phyloP scores from a whole-genome alignment of 2,888 invertebrate genomes.

The Ormyrus thymus region DNA sequence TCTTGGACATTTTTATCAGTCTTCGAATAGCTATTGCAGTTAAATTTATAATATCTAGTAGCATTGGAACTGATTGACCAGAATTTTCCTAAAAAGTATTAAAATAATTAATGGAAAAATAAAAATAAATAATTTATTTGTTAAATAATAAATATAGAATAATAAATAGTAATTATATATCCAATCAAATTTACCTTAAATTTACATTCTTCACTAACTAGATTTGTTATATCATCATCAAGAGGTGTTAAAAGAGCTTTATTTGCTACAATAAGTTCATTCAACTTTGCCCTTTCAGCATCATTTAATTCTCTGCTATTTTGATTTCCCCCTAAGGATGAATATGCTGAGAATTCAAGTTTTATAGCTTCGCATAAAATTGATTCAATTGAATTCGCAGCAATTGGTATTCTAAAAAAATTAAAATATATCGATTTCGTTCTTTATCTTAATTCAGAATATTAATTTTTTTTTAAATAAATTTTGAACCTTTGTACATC shows the following conservation, averaged over 20 bases:
- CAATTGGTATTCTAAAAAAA: constrained; percentile 76
- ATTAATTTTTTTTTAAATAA: neutral
- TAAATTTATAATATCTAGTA: constrained; percentile 91
- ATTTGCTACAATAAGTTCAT: constrained; percentile 90
- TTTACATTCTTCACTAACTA: constrained; percentile 81
- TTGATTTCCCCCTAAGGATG: constrained; percentile 79
- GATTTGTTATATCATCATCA: constrained; percentile 85
- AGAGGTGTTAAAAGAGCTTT: constrained; percentile 89
- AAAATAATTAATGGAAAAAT: neutral
- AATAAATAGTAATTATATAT: constrained; percentile 4
- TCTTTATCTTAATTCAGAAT: neutral
- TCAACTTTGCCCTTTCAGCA: constrained; percentile 89
- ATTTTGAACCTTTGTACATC: constrained; percentile 80
- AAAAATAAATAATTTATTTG: neutral
- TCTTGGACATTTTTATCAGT: constrained; percentile 89
- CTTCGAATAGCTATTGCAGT: constrained; percentile 94
- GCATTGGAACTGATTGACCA: constrained; percentile 79
- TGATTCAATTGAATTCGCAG: constrained; percentile 86
- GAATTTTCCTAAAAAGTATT: constrained; percentile 65
- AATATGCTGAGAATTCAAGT: constrained; percentile 87
- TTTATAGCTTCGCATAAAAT: constrained; percentile 91
- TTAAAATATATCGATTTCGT: neutral
- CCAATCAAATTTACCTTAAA: constrained; percentile 75
- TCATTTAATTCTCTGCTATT: constrained; percentile 84
- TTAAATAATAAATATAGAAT: constrained; percentile 5